These are phyloP conservation scores for Ceuthmochares aereus DNA, from an alignment of 2,113 vertebrate genomes.

Conservation along the genomic window DNA sequence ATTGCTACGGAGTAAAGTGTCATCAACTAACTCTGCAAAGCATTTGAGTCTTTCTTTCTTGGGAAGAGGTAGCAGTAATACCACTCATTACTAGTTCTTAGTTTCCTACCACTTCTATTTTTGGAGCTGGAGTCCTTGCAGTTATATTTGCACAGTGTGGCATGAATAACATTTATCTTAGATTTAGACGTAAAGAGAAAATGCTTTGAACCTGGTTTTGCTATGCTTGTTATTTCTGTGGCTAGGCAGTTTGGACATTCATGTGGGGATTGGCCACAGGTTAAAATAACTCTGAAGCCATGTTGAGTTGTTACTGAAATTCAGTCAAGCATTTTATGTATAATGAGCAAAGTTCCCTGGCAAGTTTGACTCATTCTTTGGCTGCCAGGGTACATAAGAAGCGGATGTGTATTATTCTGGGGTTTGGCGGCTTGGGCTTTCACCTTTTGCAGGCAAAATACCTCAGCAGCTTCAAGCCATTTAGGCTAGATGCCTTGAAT, in stretches of 20 bases:
- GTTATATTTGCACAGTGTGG: slow-evolving; percentile 14
- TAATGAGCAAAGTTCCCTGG: slow-evolving; percentile 22
- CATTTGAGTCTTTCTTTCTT: neutral
- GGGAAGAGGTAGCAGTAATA: neutral
- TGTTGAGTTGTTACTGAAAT: slow-evolving; percentile 5
- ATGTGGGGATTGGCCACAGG: neutral
- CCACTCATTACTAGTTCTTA: neutral
- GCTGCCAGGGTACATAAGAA: slow-evolving; percentile 17
- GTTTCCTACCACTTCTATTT: slow-evolving; percentile 5
- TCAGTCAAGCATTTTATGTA: slow-evolving; percentile 1
- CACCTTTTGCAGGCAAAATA: neutral
- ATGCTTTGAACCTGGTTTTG: slow-evolving; percentile 35
- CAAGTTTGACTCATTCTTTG: neutral
- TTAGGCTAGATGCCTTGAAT: neutral
- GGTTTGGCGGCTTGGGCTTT: slow-evolving; percentile 15
- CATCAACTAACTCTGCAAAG: neutral
- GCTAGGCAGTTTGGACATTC: slow-evolving; percentile 21
- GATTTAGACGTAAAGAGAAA: slow-evolving; percentile 36
- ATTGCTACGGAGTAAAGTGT: neutral
- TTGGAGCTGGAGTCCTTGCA: slow-evolving; percentile 15
- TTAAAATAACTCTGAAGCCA: slow-evolving; percentile 62
- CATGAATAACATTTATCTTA: slow-evolving; percentile 50
- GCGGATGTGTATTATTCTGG: slow-evolving; percentile 8
- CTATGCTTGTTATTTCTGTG: slow-evolving; percentile 60
- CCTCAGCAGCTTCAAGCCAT: neutral